Conservation (phyloP, 1,140 invertebrate genomes). For the Xylocopa sonorina region DNA sequence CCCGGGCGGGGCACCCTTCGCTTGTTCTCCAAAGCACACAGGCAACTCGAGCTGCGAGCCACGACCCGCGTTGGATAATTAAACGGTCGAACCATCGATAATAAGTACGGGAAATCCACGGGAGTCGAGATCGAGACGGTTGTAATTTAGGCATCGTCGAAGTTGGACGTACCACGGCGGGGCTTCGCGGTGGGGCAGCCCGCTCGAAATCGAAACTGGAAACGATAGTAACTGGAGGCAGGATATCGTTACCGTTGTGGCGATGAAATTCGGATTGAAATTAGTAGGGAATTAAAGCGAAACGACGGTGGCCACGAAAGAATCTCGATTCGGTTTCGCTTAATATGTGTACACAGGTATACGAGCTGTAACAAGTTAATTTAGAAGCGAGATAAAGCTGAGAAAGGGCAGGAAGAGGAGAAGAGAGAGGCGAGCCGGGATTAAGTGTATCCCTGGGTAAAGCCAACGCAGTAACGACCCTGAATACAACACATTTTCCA, state of each 20-base stretch:
- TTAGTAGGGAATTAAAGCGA: not conserved
- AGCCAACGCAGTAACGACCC: not conserved
- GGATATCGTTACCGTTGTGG: not conserved
- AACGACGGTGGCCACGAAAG: too few relatives aligned
- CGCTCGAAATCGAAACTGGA: not conserved
- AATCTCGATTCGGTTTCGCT: too few relatives aligned
- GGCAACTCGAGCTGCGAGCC: too few relatives aligned
- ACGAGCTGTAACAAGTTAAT: too few relatives aligned
- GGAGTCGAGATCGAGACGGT: slow-evolving; percentile 45
- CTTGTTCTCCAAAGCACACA: too few relatives aligned
- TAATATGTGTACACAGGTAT: too few relatives aligned
- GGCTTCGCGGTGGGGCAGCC: not conserved
- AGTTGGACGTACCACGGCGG: slow-evolving; percentile 10
- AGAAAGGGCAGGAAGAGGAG: not conserved
- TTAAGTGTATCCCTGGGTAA: not conserved
- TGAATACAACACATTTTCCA: slow-evolving; percentile 17
- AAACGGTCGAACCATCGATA: slow-evolving; percentile 55
- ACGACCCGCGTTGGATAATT: slow-evolving; percentile 46
- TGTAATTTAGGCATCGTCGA: slow-evolving; percentile 40
- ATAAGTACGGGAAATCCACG: slow-evolving; percentile 47
- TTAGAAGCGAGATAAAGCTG: too few relatives aligned
- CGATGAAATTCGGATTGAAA: not conserved
- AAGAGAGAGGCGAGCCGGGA: not conserved
- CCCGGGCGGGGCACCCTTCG: slow-evolving; percentile 30
- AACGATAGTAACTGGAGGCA: not conserved